Percentiles rank a stretch among this genome's conserved stretches.
Evolutionary conservation across 2,797 vertebrate species (phyloP).

Genomic region (Ctenosaura bakeri): DNA sequence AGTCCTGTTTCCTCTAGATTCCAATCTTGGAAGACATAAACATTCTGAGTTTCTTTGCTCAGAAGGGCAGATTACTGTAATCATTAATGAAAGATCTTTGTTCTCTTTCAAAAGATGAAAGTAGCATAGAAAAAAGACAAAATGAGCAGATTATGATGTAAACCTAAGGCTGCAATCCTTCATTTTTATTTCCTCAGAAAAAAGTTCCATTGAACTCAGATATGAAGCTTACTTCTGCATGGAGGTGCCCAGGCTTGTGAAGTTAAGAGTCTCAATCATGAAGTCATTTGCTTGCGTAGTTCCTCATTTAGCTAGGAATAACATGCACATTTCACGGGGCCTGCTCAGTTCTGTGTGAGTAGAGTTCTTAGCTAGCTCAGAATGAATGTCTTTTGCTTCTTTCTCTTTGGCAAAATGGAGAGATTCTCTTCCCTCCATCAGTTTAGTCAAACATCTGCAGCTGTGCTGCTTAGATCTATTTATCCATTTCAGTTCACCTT

Average conservation of each 20-base stretch:
- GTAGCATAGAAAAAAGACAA: neutral
- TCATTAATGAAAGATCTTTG: neutral
- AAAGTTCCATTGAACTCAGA: neutral
- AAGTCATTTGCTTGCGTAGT: neutral
- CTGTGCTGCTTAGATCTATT: neutral
- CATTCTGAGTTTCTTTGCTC: neutral
- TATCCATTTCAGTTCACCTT: conserved; percentile 62
- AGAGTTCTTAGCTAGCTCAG: neutral
- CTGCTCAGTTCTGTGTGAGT: neutral
- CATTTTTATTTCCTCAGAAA: too few relatives aligned
- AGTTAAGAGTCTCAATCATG: neutral
- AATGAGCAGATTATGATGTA: neutral
- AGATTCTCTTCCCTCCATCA: neutral
- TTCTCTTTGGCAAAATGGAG: neutral
- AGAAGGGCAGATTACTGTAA: neutral
- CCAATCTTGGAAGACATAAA: neutral
- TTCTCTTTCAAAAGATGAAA: neutral
- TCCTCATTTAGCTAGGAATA: neutral
- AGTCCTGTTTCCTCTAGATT: neutral
- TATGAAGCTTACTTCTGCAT: neutral
- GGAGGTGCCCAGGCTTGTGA: neutral
- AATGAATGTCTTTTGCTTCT: neutral
- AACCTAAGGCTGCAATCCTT: neutral
- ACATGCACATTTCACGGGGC: neutral
- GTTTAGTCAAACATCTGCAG: neutral